These are phyloP conservation scores for Sesia bembeciformis DNA, from an alignment of 2,888 invertebrate genomes.

Conservation along the genomic window DNA sequence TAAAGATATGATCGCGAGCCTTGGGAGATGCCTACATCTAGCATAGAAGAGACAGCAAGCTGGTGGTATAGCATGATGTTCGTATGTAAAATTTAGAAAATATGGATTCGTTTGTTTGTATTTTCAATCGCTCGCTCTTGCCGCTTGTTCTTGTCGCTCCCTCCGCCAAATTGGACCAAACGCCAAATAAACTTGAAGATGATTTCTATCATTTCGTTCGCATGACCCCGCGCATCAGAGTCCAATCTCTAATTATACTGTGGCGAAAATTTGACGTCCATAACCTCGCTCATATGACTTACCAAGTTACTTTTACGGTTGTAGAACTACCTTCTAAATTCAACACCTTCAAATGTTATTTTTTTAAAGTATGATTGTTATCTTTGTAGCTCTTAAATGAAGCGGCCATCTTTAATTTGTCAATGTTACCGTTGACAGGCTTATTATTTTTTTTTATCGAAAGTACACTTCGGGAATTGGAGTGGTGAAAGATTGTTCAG, in stretches of 20 bases:
- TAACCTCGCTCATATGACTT: constrained; percentile 27
- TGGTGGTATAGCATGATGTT: too few species aligned
- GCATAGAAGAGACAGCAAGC: too few species aligned
- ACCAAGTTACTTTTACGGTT: constrained; percentile 20
- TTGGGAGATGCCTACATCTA: too few species aligned
- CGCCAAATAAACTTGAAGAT: constrained; percentile 17
- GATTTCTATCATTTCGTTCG: constrained; percentile 58
- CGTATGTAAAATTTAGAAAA: too few species aligned
- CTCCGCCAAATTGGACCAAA: not conserved
- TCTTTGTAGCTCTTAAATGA: constrained; percentile 12
- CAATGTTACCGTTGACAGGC: constrained; percentile 63
- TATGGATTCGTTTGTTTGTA: too few species aligned
- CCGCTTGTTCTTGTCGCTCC: not conserved
- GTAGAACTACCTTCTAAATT: not conserved
- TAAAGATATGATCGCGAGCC: too few species aligned
- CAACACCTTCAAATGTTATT: not conserved
- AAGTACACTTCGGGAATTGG: constrained; percentile 23
- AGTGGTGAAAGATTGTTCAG: constrained; percentile 33
- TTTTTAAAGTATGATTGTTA: not conserved
- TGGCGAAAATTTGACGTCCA: constrained; percentile 55
- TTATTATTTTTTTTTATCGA: constrained; percentile 48
- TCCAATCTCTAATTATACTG: constrained; percentile 60
- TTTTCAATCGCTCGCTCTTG: too few species aligned
- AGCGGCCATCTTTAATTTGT: constrained; percentile 66
- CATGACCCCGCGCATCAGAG: constrained; percentile 59